phyloP scores from a whole-genome alignment of 2,888 invertebrate species.

The Cordylochernes scorpioides region DNA sequence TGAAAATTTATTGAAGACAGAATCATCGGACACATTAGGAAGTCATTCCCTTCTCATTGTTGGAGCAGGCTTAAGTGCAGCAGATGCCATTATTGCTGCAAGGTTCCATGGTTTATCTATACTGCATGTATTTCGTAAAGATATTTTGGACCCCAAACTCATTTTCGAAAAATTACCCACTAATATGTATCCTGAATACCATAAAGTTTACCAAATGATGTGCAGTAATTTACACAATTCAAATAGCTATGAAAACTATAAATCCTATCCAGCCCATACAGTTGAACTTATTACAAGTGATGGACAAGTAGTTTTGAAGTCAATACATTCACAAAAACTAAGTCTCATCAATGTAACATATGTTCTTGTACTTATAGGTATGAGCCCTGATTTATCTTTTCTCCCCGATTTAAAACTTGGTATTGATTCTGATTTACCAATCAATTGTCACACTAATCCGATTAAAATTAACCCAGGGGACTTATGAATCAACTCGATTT shows the following conservation, averaged over 20 bases:
- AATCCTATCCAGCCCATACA: constrained; percentile 39
- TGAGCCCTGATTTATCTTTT: constrained; percentile 51
- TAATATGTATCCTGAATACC: constrained; percentile 58
- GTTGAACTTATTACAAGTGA: constrained; percentile 30
- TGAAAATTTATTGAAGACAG: constrained; percentile 20
- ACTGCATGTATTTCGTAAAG: constrained; percentile 43
- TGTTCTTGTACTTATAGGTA: constrained; percentile 49
- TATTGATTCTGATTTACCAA: constrained; percentile 30
- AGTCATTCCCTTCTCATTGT: constrained; percentile 48
- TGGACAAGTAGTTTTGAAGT: constrained; percentile 19
- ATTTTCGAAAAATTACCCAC: constrained; percentile 34
- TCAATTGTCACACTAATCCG: constrained; percentile 50
- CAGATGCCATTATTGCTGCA: constrained; percentile 55
- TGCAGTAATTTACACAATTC: too few relatives aligned
- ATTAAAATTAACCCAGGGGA: constrained; percentile 43
- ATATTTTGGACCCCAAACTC: constrained; percentile 32
- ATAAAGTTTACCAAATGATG: constrained; percentile 27
- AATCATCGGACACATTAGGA: constrained; percentile 18
- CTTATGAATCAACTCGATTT: constrained; percentile 39
- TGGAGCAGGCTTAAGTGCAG: constrained; percentile 68
- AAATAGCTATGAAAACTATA: constrained; percentile 59
- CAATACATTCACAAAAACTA: constrained; percentile 12
- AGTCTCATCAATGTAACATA: constrained; percentile 30
- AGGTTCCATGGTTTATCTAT: constrained; percentile 38
- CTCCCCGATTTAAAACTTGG: constrained; percentile 33